phyloP scores from a whole-genome alignment of 1,140 invertebrate species.

The Bombus breviceps region DNA sequence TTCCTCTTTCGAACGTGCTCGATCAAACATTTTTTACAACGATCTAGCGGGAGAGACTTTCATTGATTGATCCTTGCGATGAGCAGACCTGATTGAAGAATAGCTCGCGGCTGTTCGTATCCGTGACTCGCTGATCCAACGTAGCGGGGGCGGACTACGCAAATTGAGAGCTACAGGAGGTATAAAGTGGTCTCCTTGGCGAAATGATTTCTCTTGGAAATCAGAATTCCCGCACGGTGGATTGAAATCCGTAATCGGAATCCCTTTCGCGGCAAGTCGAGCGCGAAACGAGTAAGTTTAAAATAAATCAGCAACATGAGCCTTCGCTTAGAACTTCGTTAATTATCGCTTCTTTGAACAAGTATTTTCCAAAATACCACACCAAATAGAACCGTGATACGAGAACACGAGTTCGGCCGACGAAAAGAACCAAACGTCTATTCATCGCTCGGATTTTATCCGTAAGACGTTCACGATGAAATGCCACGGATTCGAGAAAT shows the following conservation, averaged over 20 bases:
- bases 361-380: constrained; percentile 3
- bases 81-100: constrained; percentile 28
- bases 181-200: neutral
- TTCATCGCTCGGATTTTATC: neutral
- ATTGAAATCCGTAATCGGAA: constrained; percentile 32
- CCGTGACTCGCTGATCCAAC: constrained; percentile 10
- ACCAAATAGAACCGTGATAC: neutral
- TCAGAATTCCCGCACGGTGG: constrained; percentile 19
- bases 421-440: neutral
- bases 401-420: neutral
- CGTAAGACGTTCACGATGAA: neutral
- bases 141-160: neutral
- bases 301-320: constrained; percentile 35
- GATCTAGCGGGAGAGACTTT: neutral
- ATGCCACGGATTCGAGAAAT: neutral
- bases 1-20: neutral
- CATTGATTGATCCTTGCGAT: constrained; percentile 36
- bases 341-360: constrained; percentile 6
- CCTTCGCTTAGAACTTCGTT: constrained; percentile 6
- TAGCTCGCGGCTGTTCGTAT: constrained; percentile 31
- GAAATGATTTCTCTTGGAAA: constrained; percentile 39
- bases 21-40: constrained; percentile 13
- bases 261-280: neutral
- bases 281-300: constrained; percentile 22
- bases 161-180: constrained; percentile 14